Evolutionary conservation across 2,888 invertebrate species (phyloP).

Genomic region (Drosophila demipolita): DNA sequence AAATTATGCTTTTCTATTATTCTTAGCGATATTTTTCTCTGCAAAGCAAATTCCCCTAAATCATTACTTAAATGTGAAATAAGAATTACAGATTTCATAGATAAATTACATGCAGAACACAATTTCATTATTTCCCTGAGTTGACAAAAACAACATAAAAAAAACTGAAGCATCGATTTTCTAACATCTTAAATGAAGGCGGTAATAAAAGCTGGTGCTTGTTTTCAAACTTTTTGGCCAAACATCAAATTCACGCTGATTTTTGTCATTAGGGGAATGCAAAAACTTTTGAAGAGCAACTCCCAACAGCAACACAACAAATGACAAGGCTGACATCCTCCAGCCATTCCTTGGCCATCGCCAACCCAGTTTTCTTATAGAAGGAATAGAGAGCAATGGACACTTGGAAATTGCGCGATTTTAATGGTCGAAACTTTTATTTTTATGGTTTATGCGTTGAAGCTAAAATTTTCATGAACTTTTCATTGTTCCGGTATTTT

Average conservation of each 20-base stretch:
- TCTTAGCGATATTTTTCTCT: background rate
- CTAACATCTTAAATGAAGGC: conserved; percentile 1
- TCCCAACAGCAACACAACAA: conserved; percentile 56
- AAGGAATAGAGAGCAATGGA: conserved; percentile 51
- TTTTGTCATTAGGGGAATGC: conserved; percentile 61
- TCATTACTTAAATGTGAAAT: background rate
- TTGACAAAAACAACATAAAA: background rate
- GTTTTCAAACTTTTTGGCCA: conserved; percentile 50
- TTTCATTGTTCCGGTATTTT: conserved; percentile 79
- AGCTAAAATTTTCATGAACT: conserved; percentile 80
- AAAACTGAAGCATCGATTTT: conserved; percentile 9
- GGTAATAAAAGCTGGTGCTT: conserved; percentile 33
- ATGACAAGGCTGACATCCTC: conserved; percentile 31
- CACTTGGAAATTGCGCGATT: conserved; percentile 73
- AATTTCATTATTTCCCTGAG: background rate
- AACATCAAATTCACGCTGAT: conserved; percentile 78
- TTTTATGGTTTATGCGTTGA: conserved; percentile 81
- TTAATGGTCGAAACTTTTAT: conserved; percentile 79
- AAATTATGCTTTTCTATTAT: background rate
- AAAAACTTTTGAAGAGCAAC: conserved; percentile 41
- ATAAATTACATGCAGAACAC: background rate
- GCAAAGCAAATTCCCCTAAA: background rate
- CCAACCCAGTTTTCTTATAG: background rate
- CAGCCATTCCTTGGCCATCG: background rate
- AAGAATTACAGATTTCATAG: background rate